A percentile compares a stretch with the other conserved stretches of the same genome.
Evolutionary conservation across 2,888 invertebrate genomes (phyloP).

Genomic region (Endomychus coccineus): DNA sequence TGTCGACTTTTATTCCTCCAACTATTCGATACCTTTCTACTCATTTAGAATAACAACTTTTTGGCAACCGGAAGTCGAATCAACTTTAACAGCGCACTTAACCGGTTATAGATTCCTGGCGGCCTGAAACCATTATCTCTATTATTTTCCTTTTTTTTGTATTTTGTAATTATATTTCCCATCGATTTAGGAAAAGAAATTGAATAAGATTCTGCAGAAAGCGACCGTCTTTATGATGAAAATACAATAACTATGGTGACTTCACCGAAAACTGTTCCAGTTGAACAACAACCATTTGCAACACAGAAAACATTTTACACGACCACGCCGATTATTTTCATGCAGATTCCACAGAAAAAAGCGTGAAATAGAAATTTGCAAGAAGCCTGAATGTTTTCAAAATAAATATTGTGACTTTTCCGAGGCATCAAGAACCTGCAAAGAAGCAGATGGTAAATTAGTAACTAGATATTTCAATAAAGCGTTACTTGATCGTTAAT

Average conservation of each 20-base stretch:
- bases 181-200: conserved; percentile 10
- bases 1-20: too few species aligned
- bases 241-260: conserved; percentile 10
- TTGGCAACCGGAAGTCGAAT: too few species aligned
- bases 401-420: conserved; percentile 21
- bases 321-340: conserved; percentile 16
- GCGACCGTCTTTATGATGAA: conserved; percentile 9
- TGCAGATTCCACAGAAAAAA: conserved; percentile 19
- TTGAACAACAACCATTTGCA: conserved; percentile 7
- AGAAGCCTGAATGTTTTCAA: conserved; percentile 19
- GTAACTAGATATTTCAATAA: conserved; percentile 14
- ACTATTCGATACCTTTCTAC: too few species aligned
- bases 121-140: too few species aligned
- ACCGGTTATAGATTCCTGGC: too few species aligned
- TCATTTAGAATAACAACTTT: too few species aligned
- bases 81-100: too few species aligned
- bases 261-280: conserved; percentile 10
- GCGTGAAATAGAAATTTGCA: conserved; percentile 17
- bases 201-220: conserved; percentile 9
- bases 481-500: conserved; percentile 18
- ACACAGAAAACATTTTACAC: conserved; percentile 5
- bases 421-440: conserved; percentile 16
- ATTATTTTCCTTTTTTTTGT: too few species aligned
- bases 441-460: conserved; percentile 19
- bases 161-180: too few species aligned